A percentile compares a stretch with the other conserved stretches of the same genome.
Conservation (phyloP, 2,113 vertebrate genomes). For the Brachypteracias leptosomus region DNA sequence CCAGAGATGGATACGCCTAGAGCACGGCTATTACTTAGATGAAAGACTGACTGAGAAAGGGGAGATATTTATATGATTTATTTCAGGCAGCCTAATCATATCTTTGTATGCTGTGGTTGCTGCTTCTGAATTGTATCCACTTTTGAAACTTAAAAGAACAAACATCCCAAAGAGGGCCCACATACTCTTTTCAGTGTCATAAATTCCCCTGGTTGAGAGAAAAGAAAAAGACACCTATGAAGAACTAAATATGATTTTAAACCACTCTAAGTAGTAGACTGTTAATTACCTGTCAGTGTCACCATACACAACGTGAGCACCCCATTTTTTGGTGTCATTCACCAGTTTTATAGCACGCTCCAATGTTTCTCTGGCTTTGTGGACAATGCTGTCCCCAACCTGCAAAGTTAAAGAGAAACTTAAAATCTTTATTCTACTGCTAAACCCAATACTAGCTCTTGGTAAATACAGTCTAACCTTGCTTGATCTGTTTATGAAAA, state of each 20-base stretch:
- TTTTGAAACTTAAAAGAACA: background rate
- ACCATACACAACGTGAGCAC: conserved; percentile 93
- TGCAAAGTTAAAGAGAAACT: conserved; percentile 61
- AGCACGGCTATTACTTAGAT: background rate
- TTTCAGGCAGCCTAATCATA: background rate
- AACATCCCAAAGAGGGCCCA: background rate
- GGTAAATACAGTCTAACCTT: background rate
- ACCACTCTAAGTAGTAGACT: background rate
- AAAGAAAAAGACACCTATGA: background rate
- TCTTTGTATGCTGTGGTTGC: background rate
- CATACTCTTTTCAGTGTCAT: background rate
- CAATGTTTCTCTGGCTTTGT: conserved; percentile 97
- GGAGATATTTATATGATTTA: background rate
- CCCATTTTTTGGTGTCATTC: conserved; percentile 98
- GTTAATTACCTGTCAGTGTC: conserved; percentile 92
- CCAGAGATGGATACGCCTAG: background rate
- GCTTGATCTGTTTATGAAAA: background rate
- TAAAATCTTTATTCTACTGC: background rate
- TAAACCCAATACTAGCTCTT: background rate
- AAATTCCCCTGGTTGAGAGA: background rate
- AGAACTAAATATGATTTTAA: background rate
- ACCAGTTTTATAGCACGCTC: conserved; percentile 96
- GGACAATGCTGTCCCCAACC: conserved; percentile 96
- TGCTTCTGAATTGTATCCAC: background rate
- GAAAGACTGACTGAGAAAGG: background rate